phyloP scores from a whole-genome alignment of 2,797 vertebrate species.

The Poeciliopsis paucimaculata region DNA sequence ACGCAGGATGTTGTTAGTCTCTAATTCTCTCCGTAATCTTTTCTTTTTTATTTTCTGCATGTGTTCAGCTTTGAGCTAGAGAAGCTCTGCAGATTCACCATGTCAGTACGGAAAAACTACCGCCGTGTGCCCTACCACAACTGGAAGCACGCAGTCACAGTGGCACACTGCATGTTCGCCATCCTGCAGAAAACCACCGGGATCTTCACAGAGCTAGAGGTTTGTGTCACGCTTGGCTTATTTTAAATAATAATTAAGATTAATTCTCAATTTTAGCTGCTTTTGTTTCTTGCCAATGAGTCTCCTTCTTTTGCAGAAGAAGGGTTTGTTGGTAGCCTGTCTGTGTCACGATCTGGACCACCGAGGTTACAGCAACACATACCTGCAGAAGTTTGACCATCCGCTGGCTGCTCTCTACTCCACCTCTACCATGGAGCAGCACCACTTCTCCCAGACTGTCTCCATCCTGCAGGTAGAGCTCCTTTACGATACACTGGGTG shows the following conservation, averaged over 20 bases:
- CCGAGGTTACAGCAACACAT: constrained; percentile 95
- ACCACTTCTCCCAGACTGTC: constrained; percentile 99
- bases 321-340: constrained; percentile 95
- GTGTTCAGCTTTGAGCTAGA: constrained; percentile 93
- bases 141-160: constrained; percentile 97
- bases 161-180: constrained; percentile 97
- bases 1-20: neutral
- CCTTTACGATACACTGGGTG: constrained; percentile 25
- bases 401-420: constrained; percentile 96
- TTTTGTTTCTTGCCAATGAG: neutral
- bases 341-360: constrained; percentile 98
- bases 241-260: neutral
- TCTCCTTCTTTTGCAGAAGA: constrained; percentile 81
- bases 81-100: constrained; percentile 96
- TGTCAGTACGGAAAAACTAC: constrained; percentile 99
- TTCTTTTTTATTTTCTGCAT: neutral
- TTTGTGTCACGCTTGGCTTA: constrained; percentile 59
- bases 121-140: constrained; percentile 98
- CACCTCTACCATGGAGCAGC: constrained; percentile 99
- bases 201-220: constrained; percentile 96
- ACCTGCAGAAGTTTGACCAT: constrained; percentile 99
- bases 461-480: constrained; percentile 97
- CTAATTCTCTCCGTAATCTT: neutral
- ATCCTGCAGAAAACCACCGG: constrained; percentile 91
- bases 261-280: neutral